phyloP scores from a whole-genome alignment of 2,797 vertebrate species.

The Novumbra hubbsi region DNA sequence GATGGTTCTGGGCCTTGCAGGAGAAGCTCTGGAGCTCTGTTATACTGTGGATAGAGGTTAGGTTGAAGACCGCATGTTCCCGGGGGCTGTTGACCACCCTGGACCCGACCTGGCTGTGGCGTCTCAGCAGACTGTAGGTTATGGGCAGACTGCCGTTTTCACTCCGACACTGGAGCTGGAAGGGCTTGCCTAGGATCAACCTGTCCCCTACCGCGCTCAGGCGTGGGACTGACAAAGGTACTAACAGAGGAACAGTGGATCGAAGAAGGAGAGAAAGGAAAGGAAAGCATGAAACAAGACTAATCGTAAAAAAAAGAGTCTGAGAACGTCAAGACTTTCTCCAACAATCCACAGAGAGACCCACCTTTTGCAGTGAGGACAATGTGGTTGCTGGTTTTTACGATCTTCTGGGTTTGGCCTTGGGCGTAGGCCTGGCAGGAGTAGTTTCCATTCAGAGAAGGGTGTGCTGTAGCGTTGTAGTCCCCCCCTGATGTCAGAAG shows the following conservation, averaged over 20 bases:
- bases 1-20: conserved; percentile 61
- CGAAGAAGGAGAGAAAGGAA: background rate
- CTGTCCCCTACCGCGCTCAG: conserved; percentile 55
- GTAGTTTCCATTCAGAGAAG: conserved; percentile 61
- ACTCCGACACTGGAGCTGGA: conserved; percentile 65
- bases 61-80: conserved; percentile 62
- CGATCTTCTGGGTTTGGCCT: background rate
- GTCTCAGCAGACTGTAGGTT: conserved; percentile 52
- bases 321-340: background rate
- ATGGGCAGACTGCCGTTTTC: conserved; percentile 67
- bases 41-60: conserved; percentile 39
- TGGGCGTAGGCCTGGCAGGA: conserved; percentile 45
- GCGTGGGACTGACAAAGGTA: conserved; percentile 61
- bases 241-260: conserved; percentile 40
- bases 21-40: conserved; percentile 45
- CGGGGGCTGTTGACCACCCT: conserved; percentile 20
- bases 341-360: background rate
- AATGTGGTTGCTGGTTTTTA: conserved; percentile 54
- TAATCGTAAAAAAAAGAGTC: background rate
- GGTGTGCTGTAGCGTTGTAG: conserved; percentile 7
- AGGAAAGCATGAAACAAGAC: background rate
- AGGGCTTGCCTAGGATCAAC: conserved; percentile 62
- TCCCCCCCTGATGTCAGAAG: background rate
- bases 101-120: accelerated
- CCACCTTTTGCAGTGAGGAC: conserved; percentile 66